Base-by-base conservation (phyloP, 2,888 invertebrate species). In the Eretmocerus hayati region DNA sequence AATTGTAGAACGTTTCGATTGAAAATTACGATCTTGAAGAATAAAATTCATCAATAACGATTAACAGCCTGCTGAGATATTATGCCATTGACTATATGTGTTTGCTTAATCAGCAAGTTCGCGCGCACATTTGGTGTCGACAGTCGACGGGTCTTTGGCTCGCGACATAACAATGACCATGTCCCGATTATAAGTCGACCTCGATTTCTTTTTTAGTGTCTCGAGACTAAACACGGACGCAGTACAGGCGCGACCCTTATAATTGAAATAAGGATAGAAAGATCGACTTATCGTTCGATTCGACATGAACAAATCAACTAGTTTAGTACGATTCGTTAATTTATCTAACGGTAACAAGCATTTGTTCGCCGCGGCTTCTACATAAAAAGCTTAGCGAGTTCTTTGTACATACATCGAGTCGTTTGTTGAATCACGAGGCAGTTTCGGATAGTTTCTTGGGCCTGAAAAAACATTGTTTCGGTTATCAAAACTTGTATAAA, bases 361-460 rank as follows among this genome's bases (percentile, higher is more conserved):
- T 22, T 36, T 21, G 18, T 42, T 42, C 9, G n/a, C 16, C 22
- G 18, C 20, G 21, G 20, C 5, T 45, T 38, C 9, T 6, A 40
- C 11, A 19, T 33, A 5, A 21, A 23, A 40, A 40, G 26, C 32
- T 26, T 41, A 15, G 13, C 35, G 26, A n/a, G n/a, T 19, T 40
- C 46, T 49, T 49, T 49, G 21, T 49, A 46, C 49, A 52, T n/a
- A n/a, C n/a, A 36, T 26, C 33, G 32, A 46, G n/a, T n/a, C n/a
- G n/a, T n/a, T n/a, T n/a, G n/a, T 46, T 46, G 16, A 30, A 46
- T 38, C 37, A 37, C 43, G 46, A 46, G 43, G 42, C 46, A 48
- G 43, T 39, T 46, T 42, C 15, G n/a, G n/a, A n/a, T n/a, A n/a
- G n/a, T n/a, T n/a, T n/a, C n/a, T n/a, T n/a, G n/a, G n/a, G n/a